Conservation (phyloP, 2,113 vertebrate genomes). For the Siniperca chuatsi region DNA sequence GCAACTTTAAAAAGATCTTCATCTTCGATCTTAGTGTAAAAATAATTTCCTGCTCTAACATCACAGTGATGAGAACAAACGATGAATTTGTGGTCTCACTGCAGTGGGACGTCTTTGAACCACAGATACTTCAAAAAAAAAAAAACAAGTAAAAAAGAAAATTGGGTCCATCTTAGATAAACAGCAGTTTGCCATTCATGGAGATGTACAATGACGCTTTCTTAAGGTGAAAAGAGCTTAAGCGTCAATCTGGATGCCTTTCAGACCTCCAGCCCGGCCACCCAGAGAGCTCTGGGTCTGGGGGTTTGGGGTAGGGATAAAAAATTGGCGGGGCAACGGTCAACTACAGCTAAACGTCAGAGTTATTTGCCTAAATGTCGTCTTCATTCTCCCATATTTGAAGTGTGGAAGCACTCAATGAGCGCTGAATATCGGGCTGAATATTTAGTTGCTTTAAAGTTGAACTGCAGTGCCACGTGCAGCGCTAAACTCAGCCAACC, state of each 20-base stretch:
- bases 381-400: conserved; percentile 34
- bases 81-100: neutral
- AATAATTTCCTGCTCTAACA: conserved; percentile 1
- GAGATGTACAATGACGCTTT: conserved; percentile 80
- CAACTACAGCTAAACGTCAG: conserved; percentile 62
- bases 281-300: conserved; percentile 77
- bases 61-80: conserved; percentile 13
- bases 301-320: conserved; percentile 28
- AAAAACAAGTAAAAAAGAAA: conserved; percentile 1
- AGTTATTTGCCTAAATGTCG: conserved; percentile 28
- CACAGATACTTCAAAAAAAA: conserved; percentile 35
- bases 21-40: conserved; percentile 26
- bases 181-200: conserved; percentile 81
- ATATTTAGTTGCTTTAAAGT: conserved; percentile 25
- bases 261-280: conserved; percentile 83
- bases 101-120: conserved; percentile 39
- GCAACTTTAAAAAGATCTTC: conserved; percentile 17
- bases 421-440: conserved; percentile 8
- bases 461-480: conserved; percentile 43
- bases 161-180: conserved; percentile 62
- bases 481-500: conserved; percentile 12
- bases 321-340: conserved; percentile 55
- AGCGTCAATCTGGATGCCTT: conserved; percentile 82
- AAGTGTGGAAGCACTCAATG: conserved; percentile 11
- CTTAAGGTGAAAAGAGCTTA: conserved; percentile 70